phyloP scores from a whole-genome alignment of 1,140 invertebrate species.

The Akabosia matsudoensis region DNA sequence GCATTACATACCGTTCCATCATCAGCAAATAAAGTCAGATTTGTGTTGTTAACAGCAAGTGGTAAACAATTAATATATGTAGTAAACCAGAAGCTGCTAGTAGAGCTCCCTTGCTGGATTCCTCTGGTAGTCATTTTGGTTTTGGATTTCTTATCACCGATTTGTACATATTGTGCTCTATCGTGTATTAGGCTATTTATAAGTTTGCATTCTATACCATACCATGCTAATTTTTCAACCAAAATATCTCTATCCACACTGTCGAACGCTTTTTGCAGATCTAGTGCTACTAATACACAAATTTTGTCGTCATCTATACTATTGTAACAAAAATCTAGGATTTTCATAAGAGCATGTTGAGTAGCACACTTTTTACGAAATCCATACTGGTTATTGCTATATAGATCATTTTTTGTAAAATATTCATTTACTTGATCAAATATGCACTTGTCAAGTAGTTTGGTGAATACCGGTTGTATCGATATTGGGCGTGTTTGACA shows the following conservation, averaged over 20 bases:
- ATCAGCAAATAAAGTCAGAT: conserved; percentile 47
- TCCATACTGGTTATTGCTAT: conserved; percentile 15
- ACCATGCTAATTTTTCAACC: conserved; percentile 30
- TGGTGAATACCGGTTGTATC: conserved; percentile 7
- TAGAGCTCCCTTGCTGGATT: conserved; percentile 48
- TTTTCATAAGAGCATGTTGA: not conserved
- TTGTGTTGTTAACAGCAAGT: conserved; percentile 1
- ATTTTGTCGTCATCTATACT: not conserved
- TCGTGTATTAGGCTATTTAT: conserved; percentile 8
- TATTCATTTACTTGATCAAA: conserved; percentile 4
- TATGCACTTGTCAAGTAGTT: conserved; percentile 26
- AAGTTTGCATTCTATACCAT: conserved; percentile 16
- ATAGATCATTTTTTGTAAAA: not conserved
- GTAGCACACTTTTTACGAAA: conserved; percentile 21
- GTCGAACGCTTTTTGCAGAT: conserved; percentile 34
- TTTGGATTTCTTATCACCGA: not conserved
- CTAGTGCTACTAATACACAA: not conserved
- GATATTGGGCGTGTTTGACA: conserved; percentile 20
- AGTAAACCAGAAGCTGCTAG: conserved; percentile 45
- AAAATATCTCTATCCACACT: conserved; percentile 4
- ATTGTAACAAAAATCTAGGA: conserved; percentile 18
- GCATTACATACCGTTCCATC: conserved; percentile 42
- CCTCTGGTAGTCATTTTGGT: conserved; percentile 23
- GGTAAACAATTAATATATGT: conserved; percentile 47
- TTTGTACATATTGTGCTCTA: conserved; percentile 24